These are phyloP conservation scores for Tenodera sinensis DNA, from an alignment of 2,888 invertebrate genomes.

Conservation along the genomic window DNA sequence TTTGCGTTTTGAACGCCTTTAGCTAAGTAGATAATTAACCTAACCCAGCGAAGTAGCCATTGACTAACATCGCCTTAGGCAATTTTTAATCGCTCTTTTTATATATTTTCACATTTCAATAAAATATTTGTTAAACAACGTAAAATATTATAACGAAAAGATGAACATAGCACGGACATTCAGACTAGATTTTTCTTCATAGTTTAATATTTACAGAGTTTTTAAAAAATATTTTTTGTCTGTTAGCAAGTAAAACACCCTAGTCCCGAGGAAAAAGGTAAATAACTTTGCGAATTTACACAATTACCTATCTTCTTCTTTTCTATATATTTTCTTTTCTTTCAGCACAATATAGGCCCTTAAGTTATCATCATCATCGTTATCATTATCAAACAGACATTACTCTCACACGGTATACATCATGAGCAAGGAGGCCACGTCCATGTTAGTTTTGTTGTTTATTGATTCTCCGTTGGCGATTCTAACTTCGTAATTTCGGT, in stretches of 20 bases:
- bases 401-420: conserved; percentile 1
- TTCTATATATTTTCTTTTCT: neutral
- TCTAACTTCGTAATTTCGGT: neutral
- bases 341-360: conserved; percentile 3
- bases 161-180: neutral
- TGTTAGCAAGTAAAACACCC: conserved; percentile 3
- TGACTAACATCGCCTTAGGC: neutral
- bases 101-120: neutral
- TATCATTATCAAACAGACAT: neutral
- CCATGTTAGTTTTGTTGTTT: neutral
- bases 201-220: conserved; percentile 2
- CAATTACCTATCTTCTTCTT: neutral
- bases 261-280: conserved; percentile 10
- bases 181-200: neutral
- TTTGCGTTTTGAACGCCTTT: neutral
- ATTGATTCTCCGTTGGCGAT: neutral
- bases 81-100: neutral
- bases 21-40: neutral
- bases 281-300: conserved; percentile 4
- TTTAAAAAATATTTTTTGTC: neutral
- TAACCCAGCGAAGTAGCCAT: neutral
- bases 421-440: conserved; percentile 3
- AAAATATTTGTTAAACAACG: conserved; percentile 4
- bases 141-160: neutral
- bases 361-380: neutral